Conservation (phyloP, 1,140 invertebrate species). For the Melanaphis sacchari region DNA sequence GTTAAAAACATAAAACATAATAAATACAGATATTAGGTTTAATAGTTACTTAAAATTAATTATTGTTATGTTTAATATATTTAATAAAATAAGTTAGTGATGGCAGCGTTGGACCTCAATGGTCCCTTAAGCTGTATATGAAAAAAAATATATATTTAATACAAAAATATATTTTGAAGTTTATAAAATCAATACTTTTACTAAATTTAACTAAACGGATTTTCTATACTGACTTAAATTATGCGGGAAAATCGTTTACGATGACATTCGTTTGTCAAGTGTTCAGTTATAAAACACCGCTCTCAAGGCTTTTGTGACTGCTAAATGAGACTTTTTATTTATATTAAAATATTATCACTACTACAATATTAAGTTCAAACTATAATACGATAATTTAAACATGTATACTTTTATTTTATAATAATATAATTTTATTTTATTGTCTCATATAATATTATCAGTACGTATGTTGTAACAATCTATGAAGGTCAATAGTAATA, state of each 20-base stretch:
- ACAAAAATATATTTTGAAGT: too few relatives aligned
- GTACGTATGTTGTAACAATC: not conserved
- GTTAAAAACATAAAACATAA: not conserved
- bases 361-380: not conserved
- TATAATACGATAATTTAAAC: not conserved
- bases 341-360: not conserved
- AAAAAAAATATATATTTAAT: too few relatives aligned
- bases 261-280: not conserved
- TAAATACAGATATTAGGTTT: too few relatives aligned
- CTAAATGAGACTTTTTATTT: not conserved
- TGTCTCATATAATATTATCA: not conserved
- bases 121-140: too few relatives aligned
- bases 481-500: not conserved
- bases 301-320: not conserved
- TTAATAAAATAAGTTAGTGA: too few relatives aligned
- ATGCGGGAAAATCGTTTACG: not conserved
- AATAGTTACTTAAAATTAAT: too few relatives aligned
- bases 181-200: too few relatives aligned
- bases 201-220: too few relatives aligned
- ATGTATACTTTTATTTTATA: not conserved
- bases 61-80: too few relatives aligned
- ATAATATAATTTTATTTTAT: not conserved
- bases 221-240: not conserved
- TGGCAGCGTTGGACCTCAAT: too few relatives aligned
- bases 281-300: not conserved